phyloP scores from a whole-genome alignment of 2,797 vertebrate species.

The Sphenodon punctatus region DNA sequence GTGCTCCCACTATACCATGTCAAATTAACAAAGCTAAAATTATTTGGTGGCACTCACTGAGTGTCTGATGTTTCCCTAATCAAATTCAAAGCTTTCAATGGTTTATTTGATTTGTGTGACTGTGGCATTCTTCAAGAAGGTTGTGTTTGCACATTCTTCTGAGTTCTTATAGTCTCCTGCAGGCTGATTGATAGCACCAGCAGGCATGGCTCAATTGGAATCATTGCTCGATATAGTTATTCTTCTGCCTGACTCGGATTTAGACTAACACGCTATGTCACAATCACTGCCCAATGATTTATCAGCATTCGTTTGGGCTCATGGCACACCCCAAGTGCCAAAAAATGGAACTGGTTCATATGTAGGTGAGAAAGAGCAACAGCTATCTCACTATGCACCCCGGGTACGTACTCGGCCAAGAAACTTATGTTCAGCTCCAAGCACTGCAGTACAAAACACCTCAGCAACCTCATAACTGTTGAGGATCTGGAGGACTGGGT shows the following conservation, averaged over 20 bases:
- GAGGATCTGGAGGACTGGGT: too few species aligned
- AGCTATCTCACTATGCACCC: too few species aligned
- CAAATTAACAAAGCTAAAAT: not conserved
- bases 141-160: not conserved
- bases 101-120: slow-evolving; percentile 16
- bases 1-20: slow-evolving; percentile 28
- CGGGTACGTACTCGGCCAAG: too few species aligned
- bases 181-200: not conserved
- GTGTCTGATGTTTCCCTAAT: slow-evolving; percentile 13
- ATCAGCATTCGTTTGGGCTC: too few species aligned
- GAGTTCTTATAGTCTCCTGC: not conserved
- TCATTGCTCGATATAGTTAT: not conserved
- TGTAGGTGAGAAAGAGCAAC: too few species aligned
- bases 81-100: slow-evolving; percentile 11
- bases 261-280: not conserved
- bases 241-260: not conserved
- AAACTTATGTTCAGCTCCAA: too few species aligned
- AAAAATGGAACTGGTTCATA: too few species aligned
- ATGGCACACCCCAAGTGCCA: too few species aligned
- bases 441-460: too few species aligned
- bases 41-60: slow-evolving; percentile 2
- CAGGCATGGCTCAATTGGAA: not conserved
- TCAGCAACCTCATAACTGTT: too few species aligned
- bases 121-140: not conserved
- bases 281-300: too few species aligned